Evolutionary conservation across 1,140 invertebrate species (phyloP).

Genomic region (Luehdorfia chinensis): DNA sequence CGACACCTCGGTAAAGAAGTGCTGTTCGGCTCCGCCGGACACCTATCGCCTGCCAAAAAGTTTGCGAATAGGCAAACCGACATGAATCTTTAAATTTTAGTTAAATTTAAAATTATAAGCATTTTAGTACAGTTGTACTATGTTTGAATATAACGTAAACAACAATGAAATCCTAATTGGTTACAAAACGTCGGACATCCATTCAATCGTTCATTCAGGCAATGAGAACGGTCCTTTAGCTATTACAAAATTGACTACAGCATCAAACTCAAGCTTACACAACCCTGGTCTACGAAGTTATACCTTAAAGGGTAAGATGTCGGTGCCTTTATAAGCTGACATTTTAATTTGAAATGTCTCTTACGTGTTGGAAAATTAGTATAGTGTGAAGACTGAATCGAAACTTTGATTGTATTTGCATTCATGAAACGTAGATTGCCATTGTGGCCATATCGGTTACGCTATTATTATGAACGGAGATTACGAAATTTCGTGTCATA

Average conservation of each 20-base stretch:
- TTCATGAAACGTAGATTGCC: constrained; percentile 1
- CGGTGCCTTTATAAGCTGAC: constrained; percentile 11
- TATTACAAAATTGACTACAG: not conserved
- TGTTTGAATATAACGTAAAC: too few relatives aligned
- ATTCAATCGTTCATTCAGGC: too few relatives aligned
- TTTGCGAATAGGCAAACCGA: too few relatives aligned
- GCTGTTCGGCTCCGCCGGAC: too few relatives aligned
- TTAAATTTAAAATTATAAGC: too few relatives aligned
- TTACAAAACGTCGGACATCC: too few relatives aligned
- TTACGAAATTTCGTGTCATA: not conserved
- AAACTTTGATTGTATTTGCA: constrained; percentile 2
- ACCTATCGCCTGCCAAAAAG: too few relatives aligned
- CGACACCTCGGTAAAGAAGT: too few relatives aligned
- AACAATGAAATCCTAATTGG: too few relatives aligned
- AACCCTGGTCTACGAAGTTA: too few relatives aligned
- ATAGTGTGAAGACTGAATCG: constrained; percentile 1
- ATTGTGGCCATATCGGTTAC: constrained; percentile 3
- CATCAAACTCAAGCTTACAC: not conserved
- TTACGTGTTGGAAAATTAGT: constrained; percentile 14
- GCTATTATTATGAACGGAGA: not conserved
- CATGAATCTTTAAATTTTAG: too few relatives aligned
- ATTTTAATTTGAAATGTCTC: constrained; percentile 13
- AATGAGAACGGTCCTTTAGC: not conserved
- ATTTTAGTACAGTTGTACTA: too few relatives aligned
- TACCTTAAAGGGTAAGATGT: constrained; percentile 10